Conservation (phyloP, 2,888 invertebrate genomes). For the Schizaphis graminum region DNA sequence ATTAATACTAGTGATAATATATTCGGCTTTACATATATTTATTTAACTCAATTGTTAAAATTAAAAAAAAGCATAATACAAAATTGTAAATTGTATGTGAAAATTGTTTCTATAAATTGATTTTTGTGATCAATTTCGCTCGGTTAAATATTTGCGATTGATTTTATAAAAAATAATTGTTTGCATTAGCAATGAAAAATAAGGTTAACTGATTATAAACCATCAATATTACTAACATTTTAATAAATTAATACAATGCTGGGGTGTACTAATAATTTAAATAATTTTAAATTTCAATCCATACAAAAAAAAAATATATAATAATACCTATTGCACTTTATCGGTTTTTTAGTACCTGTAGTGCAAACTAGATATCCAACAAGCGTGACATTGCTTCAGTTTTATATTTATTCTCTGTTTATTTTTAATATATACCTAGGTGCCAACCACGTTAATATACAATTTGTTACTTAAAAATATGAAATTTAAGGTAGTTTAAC, state of each 20-base stretch:
- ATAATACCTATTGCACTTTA: not conserved
- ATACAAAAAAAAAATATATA: not conserved
- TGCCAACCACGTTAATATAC: not conserved
- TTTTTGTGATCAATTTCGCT: not conserved
- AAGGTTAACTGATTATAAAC: not conserved
- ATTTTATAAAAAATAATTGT: not conserved
- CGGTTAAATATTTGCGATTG: not conserved
- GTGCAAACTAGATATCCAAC: not conserved
- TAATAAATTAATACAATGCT: not conserved
- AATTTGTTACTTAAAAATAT: not conserved
- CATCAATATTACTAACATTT: not conserved
- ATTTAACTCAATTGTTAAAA: not conserved
- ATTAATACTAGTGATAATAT: too few species aligned
- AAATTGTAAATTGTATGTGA: not conserved
- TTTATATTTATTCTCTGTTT: not conserved
- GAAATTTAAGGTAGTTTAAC: not conserved
- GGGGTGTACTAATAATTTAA: not conserved
- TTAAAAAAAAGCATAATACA: too few species aligned
- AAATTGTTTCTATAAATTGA: not conserved
- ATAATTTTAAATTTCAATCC: not conserved
- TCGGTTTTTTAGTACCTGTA: too few species aligned
- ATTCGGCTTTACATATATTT: not conserved
- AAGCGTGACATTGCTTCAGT: not conserved
- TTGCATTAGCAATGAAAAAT: not conserved
- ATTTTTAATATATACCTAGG: not conserved